Base-by-base conservation (phyloP, 1,140 invertebrate species). In the Drosophila melanica region DNA sequence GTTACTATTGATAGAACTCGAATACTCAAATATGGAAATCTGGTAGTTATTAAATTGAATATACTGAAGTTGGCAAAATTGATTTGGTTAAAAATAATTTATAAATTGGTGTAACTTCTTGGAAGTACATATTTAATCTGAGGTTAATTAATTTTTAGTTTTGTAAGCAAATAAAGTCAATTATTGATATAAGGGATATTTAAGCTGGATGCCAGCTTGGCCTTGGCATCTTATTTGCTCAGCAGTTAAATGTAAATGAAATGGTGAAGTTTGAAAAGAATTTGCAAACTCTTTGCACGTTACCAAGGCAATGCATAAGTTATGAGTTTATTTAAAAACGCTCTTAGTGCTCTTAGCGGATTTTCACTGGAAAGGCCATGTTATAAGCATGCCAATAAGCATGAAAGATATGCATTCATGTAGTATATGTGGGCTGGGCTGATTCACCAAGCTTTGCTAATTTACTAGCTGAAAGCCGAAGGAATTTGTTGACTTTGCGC, bases 221-320 rank as follows among this genome's bases (percentile, higher is more conserved):
- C n/a, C 51, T 10, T 60, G n/a, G 11, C 39, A 35, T 39, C n/a
- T 18, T 70, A 60, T 62, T 50, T 50, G 58, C 11, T 35, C 35
- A 48, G 39, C 16, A 47, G 48, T 33, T 62, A 54, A 33, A 50
- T 44, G 33, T 27, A 44, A 41, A 35, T 62, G 54, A 42, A 62
- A 11, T 44, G 50, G 2, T 1, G 23, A 45, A 48, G 45, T 23
- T 23, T 27, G 3, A 8, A 23, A 42, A 57, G 60, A 23, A 48
- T 68, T 42, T 54, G 35, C 12, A 48, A 68, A 54, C 35, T 68
- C 50, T 42, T 59, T 57, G 45, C 68, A 27, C 53, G 18, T 47
- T 44, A 69, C 71, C 63, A 45, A 39, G 60, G 63, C 55, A 54
- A 63, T 78, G 57, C 54, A 85, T 85, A 81, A 85, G 68, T 86